Base-by-base conservation (phyloP, 2,113 vertebrate genomes). In the Emberiza fucata region DNA sequence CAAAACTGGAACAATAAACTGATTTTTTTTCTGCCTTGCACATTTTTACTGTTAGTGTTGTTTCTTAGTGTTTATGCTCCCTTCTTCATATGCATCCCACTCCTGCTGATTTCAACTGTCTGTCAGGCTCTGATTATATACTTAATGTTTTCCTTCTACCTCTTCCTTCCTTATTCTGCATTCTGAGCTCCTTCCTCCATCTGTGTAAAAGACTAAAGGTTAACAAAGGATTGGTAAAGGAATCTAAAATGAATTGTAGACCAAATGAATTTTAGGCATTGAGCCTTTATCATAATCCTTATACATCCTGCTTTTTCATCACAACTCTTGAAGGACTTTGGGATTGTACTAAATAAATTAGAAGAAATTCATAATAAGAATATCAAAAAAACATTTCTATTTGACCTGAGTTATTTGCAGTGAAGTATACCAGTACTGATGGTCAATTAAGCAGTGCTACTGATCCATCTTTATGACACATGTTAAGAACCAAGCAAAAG, bases 31-130 rank as follows among this genome's bases (percentile, higher is more conserved):
- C 24, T 92, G 17, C 39, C 19, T 77, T 75, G 44, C n/a, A 47
- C 8, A 6, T 42, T 23, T n/a, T 45, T 68, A 27, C 25, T 0
- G 0, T 59, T 70, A 73, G 29, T 40, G 9, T 54, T 85, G 86
- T 77, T 80, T 60, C 33, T 35, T 39, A 40, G 23, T 61, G 24
- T 66, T 86, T 42, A 48, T 64, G 27, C 18, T 88, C 10, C 12
- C 14, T 78, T 88, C 44, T 76, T 63, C 37, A 31, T 40, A 51
- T 56, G 54, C 39, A 37, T 92, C n/a, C 31, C 24, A 16, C 47
- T 78, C 86, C 24, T 83, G 37, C 68, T 53, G 39, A 28, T 86
- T 92, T 76, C 42, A 81, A 20, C 18, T 59, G 28, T 45, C 1
- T 50, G 6, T 83, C 40, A 21, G 27, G 16, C n/a, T 72, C 14